phyloP scores from a whole-genome alignment of 2,888 invertebrate genomes.

The Philonicus albiceps region DNA sequence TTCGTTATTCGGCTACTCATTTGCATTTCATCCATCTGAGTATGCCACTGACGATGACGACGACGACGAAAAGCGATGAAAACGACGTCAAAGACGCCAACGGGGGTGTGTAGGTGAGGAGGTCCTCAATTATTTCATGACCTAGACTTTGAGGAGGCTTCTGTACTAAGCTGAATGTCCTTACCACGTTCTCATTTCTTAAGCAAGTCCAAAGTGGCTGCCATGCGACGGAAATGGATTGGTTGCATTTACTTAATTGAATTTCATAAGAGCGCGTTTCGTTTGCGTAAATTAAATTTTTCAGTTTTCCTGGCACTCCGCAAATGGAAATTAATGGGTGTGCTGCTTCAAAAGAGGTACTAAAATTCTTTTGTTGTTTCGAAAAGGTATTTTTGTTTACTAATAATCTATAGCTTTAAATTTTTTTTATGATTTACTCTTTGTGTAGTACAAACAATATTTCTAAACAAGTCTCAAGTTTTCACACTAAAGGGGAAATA shows the following conservation, averaged over 20 bases:
- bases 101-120: not conserved
- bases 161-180: not conserved
- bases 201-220: not conserved
- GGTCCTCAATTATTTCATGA: not conserved
- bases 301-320: not conserved
- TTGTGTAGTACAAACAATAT: too few relatives aligned
- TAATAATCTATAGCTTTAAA: not conserved
- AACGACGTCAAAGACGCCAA: not conserved
- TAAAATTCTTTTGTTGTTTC: not conserved
- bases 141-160: not conserved
- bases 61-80: not conserved
- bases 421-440: not conserved
- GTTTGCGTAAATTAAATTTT: not conserved
- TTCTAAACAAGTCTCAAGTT: too few relatives aligned
- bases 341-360: not conserved
- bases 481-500: too few relatives aligned
- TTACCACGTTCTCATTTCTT: not conserved
- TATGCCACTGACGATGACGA: not conserved
- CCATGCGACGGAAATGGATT: not conserved
- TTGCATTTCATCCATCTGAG: not conserved
- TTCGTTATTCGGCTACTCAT: not conserved
- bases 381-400: not conserved
- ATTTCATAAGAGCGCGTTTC: not conserved
- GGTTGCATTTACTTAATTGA: not conserved
- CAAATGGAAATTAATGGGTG: not conserved